phyloP scores from a whole-genome alignment of 2,113 vertebrate species.

The Addax nasomaculatus region DNA sequence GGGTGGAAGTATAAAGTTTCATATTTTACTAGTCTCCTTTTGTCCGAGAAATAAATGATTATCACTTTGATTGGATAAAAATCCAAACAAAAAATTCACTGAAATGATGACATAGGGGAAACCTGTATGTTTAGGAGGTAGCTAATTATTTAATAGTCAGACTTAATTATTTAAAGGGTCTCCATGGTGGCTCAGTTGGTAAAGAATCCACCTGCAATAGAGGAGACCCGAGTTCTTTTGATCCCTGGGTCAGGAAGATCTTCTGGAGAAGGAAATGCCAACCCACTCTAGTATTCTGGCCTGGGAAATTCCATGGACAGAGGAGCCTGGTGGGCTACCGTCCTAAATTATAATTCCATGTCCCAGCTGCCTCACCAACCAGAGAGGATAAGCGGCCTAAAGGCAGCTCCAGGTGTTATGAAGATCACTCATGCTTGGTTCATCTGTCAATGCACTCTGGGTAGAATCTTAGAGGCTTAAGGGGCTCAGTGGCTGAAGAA shows the following conservation, averaged over 20 bases:
- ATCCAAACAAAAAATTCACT: background rate
- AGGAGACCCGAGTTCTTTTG: background rate
- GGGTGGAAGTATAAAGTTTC: background rate
- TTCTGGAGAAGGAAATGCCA: background rate
- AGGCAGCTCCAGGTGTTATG: background rate
- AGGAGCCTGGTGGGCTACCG: background rate
- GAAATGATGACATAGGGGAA: background rate
- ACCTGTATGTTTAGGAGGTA: background rate
- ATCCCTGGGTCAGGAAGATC: background rate
- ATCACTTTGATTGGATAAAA: background rate
- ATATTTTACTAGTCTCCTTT: background rate
- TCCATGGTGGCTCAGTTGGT: background rate
- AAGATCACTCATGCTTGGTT: background rate
- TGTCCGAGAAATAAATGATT: background rate
- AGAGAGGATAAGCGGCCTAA: background rate
- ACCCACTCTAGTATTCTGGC: accelerated
- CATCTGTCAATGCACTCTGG: background rate
- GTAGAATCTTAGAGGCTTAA: background rate
- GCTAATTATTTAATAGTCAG: background rate
- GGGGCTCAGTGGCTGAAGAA: background rate
- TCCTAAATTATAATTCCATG: background rate
- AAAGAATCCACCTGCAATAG: background rate
- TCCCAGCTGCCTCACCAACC: background rate
- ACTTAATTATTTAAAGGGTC: background rate
- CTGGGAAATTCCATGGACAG: background rate